These are phyloP conservation scores for Epistrophe grossulariae DNA, from an alignment of 2,888 invertebrate species.

Conservation along the genomic window DNA sequence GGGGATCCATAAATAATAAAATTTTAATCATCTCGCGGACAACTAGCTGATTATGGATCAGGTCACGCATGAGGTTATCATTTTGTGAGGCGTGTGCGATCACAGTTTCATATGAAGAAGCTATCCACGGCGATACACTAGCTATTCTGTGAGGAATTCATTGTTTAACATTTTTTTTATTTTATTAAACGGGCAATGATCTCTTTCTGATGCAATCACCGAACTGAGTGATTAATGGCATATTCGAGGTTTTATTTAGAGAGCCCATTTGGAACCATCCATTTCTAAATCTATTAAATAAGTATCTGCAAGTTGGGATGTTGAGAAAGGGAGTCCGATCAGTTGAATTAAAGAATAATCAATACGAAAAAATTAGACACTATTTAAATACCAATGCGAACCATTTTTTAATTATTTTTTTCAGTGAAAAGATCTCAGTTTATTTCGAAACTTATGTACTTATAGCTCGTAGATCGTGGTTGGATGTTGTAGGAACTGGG, in stretches of 20 bases:
- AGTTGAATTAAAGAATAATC: no score
- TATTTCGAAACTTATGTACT: no score
- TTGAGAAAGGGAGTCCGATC: no score
- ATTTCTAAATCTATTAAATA: constrained; percentile 9
- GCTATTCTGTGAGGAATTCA: constrained; percentile 21
- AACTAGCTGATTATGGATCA: constrained; percentile 66
- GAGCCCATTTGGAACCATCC: neutral
- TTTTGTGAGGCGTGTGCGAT: constrained; percentile 62
- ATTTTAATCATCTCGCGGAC: constrained; percentile 60
- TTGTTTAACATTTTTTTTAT: neutral
- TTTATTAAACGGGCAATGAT: constrained; percentile 28
- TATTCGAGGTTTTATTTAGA: constrained; percentile 32
- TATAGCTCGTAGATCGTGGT: no score
- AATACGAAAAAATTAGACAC: no score
- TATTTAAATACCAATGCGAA: no score
- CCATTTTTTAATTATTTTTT: no score
- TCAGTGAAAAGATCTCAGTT: no score
- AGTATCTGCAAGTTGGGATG: no score
- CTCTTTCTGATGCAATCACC: constrained; percentile 31
- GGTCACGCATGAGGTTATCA: constrained; percentile 73
- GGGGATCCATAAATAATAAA: constrained; percentile 63
- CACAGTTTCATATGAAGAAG: constrained; percentile 4
- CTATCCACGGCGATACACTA: neutral
- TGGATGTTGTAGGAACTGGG: no score
- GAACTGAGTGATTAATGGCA: constrained; percentile 47